phyloP scores from a whole-genome alignment of 2,797 vertebrate species.

The Bovichtus variegatus region DNA sequence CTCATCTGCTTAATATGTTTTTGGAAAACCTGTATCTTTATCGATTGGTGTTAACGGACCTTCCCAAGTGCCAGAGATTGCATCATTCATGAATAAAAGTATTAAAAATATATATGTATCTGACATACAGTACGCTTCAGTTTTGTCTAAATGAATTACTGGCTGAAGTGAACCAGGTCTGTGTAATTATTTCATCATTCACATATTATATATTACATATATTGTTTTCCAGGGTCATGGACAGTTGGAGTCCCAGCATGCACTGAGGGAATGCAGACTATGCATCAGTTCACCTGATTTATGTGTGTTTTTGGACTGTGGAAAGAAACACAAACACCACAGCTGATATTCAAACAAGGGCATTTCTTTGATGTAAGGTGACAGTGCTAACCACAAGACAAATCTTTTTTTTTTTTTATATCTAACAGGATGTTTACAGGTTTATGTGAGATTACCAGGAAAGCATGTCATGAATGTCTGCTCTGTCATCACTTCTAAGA shows the following conservation, averaged over 20 bases:
- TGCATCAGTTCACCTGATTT: not conserved
- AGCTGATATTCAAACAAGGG: slow-evolving; percentile 9
- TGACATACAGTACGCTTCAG: not conserved
- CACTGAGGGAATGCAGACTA: not conserved
- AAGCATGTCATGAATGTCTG: not conserved
- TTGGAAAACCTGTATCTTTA: not conserved
- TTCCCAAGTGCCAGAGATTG: not conserved
- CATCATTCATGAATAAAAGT: not conserved
- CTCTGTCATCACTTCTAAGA: slow-evolving; percentile 1
- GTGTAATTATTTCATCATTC: not conserved
- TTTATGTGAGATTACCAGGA: not conserved
- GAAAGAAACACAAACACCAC: slow-evolving; percentile 13
- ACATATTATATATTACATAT: not conserved
- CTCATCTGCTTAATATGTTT: not conserved
- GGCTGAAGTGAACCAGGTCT: not conserved
- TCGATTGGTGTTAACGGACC: not conserved
- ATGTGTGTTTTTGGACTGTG: not conserved
- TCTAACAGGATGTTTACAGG: slow-evolving; percentile 17
- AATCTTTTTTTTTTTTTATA: slow-evolving; percentile 16
- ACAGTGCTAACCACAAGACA: not conserved
- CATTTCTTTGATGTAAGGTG: not conserved
- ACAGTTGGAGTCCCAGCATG: not conserved
- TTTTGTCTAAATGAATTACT: not conserved
- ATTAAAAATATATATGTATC: not conserved
- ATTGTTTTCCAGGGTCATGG: not conserved